Evolutionary conservation across 2,888 invertebrate genomes (phyloP), one percentile per base, ranked within the genome.

Genomic region (Nematopogon swammerdamellus): DNA sequence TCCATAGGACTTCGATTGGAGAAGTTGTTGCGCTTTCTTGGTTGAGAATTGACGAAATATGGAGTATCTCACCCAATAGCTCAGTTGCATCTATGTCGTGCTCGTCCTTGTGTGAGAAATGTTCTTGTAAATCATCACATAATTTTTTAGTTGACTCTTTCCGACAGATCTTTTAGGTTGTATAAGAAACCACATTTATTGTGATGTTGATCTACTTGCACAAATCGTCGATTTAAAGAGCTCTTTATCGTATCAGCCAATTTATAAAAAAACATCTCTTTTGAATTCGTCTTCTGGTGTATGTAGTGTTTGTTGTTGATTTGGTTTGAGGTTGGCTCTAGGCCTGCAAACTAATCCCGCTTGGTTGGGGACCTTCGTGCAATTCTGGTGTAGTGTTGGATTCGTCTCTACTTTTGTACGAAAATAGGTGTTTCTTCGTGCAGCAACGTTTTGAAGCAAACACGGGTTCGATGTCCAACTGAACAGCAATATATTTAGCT

Each of bases 401-500:
- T 25, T 29, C 16, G 19, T 47, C 47, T 19, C 18, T 14, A 47
- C 18, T 25, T 47, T 46, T 19, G 18, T 46, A 46, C 10, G 19
- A 46, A 16, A 46, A 46, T 19, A 19, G 11, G 11, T 46, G 11
- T 8, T 16, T 19, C 18, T 46, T 47, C 18, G 14, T 19, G 10
- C 29, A 8, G 14, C 19, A 14, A 17, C 29, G n/a, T 18, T 14
- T 47, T 19, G 14, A 3, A 14, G 11, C 29, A 47, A 29, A 47
- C 19, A 16, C 19, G 16, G 29, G 47, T 14, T 25, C 19, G 11
- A 47, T 47, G 16, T 47, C 47, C 11, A 18, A n/a, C 19, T 47
- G 16, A 16, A 16, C 47, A 47, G 47, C 47, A 14, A 47, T 47
- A 47, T 47, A 19, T 47, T 19, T 47, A 25, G 30, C 47, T 47